Evolutionary conservation across 2,113 vertebrate genomes (phyloP).

Genomic region (Brachirus orientalis): DNA sequence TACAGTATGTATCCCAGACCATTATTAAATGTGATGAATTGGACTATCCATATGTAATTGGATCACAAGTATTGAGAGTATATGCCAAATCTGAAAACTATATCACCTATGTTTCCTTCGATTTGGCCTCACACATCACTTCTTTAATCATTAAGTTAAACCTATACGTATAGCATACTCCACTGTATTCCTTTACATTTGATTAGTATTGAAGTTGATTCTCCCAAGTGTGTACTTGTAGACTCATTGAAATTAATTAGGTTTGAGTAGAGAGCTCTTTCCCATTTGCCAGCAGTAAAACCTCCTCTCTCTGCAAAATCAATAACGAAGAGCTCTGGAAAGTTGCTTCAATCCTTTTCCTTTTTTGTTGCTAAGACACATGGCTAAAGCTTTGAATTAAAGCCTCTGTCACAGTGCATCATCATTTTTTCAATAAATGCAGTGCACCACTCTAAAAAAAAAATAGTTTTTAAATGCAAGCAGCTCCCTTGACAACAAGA

Average conservation of each 20-base stretch:
- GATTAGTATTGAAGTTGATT: conserved; percentile 50
- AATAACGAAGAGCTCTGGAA: conserved; percentile 52
- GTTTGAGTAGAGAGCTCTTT: conserved; percentile 44
- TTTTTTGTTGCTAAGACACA: conserved; percentile 72
- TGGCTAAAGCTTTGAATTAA: conserved; percentile 43
- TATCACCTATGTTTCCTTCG: neutral
- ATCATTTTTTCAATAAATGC: conserved; percentile 31
- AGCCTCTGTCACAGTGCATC: conserved; percentile 27
- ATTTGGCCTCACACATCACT: neutral
- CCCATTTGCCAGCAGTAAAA: conserved; percentile 42
- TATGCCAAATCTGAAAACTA: neutral
- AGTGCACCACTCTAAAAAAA: conserved; percentile 18
- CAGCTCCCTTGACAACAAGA: conserved; percentile 53
- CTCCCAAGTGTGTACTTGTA: conserved; percentile 47
- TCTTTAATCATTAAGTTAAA: neutral
- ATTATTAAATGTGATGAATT: neutral
- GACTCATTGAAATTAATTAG: conserved; percentile 47
- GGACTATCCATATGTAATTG: neutral
- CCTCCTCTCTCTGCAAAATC: conserved; percentile 50
- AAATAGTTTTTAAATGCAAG: conserved; percentile 13
- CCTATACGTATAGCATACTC: conserved; percentile 3
- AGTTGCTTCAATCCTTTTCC: conserved; percentile 21
- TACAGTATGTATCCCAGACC: neutral
- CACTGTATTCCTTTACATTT: conserved; percentile 34
- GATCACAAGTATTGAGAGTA: neutral